These are phyloP conservation scores for Automeris io DNA, from an alignment of 2,888 invertebrate species.

Conservation along the genomic window DNA sequence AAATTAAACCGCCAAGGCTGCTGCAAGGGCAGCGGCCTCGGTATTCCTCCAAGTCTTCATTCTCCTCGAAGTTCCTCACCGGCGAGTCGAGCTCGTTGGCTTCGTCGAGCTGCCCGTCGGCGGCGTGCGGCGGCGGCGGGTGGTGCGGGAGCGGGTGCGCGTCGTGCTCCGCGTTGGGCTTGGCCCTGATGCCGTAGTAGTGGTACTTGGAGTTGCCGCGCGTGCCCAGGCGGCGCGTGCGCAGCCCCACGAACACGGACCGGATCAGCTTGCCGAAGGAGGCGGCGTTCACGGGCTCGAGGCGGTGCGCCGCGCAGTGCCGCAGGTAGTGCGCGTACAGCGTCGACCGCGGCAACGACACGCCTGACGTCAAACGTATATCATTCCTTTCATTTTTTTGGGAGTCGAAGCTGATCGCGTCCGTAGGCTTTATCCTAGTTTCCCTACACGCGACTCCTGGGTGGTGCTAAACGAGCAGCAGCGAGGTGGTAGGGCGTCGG, in stretches of 20 bases:
- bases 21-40: too few relatives aligned
- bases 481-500: too few relatives aligned
- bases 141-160: slow-evolving; percentile 13
- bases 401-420: too few relatives aligned
- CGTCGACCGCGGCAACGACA: slow-evolving; percentile 94
- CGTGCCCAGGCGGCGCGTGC: slow-evolving; percentile 96
- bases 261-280: slow-evolving; percentile 99
- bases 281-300: slow-evolving; percentile 99
- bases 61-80: too few relatives aligned
- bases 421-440: too few relatives aligned
- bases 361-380: slow-evolving; percentile 62
- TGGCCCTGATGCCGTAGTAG: slow-evolving; percentile 99
- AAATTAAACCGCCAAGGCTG: too few relatives aligned
- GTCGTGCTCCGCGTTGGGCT: slow-evolving; percentile 61
- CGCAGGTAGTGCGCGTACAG: slow-evolving; percentile 97
- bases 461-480: too few relatives aligned
- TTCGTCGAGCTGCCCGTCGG: slow-evolving; percentile 21
- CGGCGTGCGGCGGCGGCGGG: slow-evolving; percentile 12
- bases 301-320: slow-evolving; percentile 93
- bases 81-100: slow-evolving; percentile 27
- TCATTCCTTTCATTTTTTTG: too few relatives aligned
- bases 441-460: too few relatives aligned
- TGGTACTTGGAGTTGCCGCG: slow-evolving; percentile 99
- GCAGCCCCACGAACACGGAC: slow-evolving; percentile 96
- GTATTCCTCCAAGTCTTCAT: too few relatives aligned